Conservation (phyloP, 2,888 invertebrate species). For the Calliphora vomitoria region DNA sequence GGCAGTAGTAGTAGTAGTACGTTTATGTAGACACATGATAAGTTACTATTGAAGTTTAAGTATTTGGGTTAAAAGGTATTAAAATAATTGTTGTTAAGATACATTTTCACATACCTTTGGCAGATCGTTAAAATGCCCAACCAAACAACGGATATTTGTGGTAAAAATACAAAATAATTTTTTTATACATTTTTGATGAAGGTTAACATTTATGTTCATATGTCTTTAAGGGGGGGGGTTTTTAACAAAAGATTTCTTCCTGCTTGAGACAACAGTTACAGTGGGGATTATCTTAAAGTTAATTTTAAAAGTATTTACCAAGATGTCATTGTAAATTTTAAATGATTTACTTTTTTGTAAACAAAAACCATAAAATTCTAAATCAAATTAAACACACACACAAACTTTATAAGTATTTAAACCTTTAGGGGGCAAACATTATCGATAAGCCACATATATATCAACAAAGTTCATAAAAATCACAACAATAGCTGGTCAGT, state of each 20-base stretch:
- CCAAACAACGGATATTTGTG: conserved; percentile 51
- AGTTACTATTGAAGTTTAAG: conserved; percentile 67
- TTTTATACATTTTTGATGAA: conserved; percentile 45
- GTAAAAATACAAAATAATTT: conserved; percentile 42
- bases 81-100: conserved; percentile 67
- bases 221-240: neutral
- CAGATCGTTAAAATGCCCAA: conserved; percentile 60
- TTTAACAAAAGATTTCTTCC: conserved; percentile 34
- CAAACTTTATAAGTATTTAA: no score
- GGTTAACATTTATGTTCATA: conserved; percentile 32
- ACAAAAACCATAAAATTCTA: no score
- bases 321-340: no score
- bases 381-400: no score
- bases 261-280: conserved; percentile 15
- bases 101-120: conserved; percentile 51
- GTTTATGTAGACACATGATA: conserved; percentile 41
- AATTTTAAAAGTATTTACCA: no score
- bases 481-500: no score
- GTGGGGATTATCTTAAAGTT: neutral
- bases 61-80: conserved; percentile 72
- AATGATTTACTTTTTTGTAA: no score
- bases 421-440: no score
- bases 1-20: conserved; percentile 18
- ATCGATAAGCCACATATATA: no score
- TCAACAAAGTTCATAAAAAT: no score